phyloP scores from a whole-genome alignment of 2,113 vertebrate genomes.

The Osmerus eperlanus region DNA sequence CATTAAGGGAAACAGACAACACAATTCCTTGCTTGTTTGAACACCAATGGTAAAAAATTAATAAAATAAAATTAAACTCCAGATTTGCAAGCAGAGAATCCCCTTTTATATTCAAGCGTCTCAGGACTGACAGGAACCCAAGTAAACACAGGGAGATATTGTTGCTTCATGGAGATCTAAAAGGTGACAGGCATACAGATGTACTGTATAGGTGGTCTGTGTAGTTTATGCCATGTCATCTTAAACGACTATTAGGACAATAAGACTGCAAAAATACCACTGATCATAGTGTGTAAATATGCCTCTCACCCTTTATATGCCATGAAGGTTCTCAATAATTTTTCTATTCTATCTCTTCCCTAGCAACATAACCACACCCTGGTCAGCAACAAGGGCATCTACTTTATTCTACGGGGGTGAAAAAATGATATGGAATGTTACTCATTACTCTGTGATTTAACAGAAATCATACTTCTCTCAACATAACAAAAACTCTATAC shows the following conservation, averaged over 20 bases:
- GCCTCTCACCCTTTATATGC: constrained; percentile 34
- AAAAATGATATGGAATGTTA: background rate
- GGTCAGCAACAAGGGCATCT: background rate
- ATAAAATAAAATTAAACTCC: background rate
- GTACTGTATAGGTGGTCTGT: constrained; percentile 39
- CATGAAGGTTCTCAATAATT: constrained; percentile 37
- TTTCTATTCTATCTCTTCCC: constrained; percentile 15
- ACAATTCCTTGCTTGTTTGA: constrained; percentile 21
- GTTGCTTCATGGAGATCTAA: constrained; percentile 51
- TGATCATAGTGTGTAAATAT: constrained; percentile 23
- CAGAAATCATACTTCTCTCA: no score
- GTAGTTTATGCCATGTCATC: constrained; percentile 16
- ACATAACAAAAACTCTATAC: no score
- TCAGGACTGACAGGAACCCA: constrained; percentile 47
- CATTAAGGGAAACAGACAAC: background rate
- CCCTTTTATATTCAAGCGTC: constrained; percentile 66
- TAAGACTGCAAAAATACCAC: constrained; percentile 22
- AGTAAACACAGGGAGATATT: constrained; percentile 18
- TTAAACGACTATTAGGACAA: constrained; percentile 26
- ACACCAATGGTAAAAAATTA: background rate
- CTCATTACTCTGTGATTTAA: no score
- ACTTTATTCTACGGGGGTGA: background rate
- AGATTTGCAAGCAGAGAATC: constrained; percentile 19
- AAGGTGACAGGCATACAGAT: constrained; percentile 52
- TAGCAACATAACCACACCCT: constrained; percentile 52